Base-by-base conservation (phyloP, 2,888 invertebrate genomes). In the Agonopterix alstromeriana region DNA sequence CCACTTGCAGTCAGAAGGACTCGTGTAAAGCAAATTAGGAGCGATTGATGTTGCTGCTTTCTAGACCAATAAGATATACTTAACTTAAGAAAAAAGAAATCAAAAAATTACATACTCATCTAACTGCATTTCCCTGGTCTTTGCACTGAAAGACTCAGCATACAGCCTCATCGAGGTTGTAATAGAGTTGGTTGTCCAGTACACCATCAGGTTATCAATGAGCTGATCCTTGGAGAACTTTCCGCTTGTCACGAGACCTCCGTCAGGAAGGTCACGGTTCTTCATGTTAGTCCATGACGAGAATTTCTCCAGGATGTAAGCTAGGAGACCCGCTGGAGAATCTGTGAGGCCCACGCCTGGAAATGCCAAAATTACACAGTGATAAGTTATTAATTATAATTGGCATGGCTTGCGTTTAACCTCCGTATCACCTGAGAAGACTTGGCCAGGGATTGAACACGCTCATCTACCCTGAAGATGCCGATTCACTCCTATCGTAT, bases 261-360 rank as follows among this genome's bases (percentile, higher is more conserved):
- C 96, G 59, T 96, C 94, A 0, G 82, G 17, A 78, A 88, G 88
- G 0, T 77, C 70, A 0, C 61, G 59, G 70, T 67, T 50, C 0
- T 68, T 63, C 3, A 44, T 48, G 1, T 92, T 90, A 0, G 94
- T 95, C 93, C 94, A 94, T 0, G 92, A 91, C 9, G 93, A 92
- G 80, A 96, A 96, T 73, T 96, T 97, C 69, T 97, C 96, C 14
- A 97, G 71, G 48, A 96, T 93, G 61, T 96, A 97, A 0, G 94
- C 94, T 0, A 95, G 94, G 43, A 97, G 82, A 27, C 95, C 96
- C 1, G 92, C 90, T 0, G 97, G 97, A 0, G 95, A 94, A 58
- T 95, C 94, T 10, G 89, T 81, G 10, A 97, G 71, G 0, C 88
- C 93, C 1, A 91, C 85, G 11, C 95, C 94, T 93, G 60, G 2